These are phyloP conservation scores for Chymomyza procnemis DNA, from an alignment of 2,888 invertebrate genomes.

Conservation along the genomic window DNA sequence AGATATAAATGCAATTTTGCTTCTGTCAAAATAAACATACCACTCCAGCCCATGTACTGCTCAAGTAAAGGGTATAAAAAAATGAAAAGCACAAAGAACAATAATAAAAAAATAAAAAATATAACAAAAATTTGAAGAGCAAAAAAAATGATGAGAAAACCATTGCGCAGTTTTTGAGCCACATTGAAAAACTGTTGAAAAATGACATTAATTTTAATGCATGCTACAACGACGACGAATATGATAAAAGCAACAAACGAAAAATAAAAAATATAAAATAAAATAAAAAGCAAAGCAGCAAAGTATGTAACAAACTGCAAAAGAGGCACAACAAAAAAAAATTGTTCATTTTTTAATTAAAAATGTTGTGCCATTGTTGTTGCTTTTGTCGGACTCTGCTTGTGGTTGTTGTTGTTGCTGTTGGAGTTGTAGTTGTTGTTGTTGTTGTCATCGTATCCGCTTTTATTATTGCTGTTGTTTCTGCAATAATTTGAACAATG, in stretches of 20 bases:
- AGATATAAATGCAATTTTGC: no score
- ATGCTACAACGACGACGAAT: slow-evolving; percentile 5
- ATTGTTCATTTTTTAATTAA: slow-evolving; percentile 37
- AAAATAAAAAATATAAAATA: slow-evolving; percentile 3
- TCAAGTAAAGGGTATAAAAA: not conserved
- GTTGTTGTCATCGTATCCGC: not conserved
- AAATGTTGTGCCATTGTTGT: slow-evolving; percentile 13
- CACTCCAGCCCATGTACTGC: no score
- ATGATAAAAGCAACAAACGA: not conserved
- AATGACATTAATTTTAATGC: slow-evolving; percentile 36
- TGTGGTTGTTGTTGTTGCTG: not conserved
- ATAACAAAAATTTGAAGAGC: slow-evolving; percentile 7
- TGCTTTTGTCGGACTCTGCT: not conserved
- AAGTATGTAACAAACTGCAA: not conserved
- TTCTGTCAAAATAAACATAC: no score
- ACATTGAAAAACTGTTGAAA: slow-evolving; percentile 28
- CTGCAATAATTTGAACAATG: not conserved
- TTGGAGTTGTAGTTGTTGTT: slow-evolving; percentile 3
- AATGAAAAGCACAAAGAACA: not conserved
- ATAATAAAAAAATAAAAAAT: no score
- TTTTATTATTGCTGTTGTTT: not conserved
- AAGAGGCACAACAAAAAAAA: not conserved
- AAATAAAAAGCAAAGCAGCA: no score
- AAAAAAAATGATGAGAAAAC: not conserved
- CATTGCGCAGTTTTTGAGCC: not conserved